Conservation (phyloP, 2,797 vertebrate genomes). For the Sus cebifrons region DNA sequence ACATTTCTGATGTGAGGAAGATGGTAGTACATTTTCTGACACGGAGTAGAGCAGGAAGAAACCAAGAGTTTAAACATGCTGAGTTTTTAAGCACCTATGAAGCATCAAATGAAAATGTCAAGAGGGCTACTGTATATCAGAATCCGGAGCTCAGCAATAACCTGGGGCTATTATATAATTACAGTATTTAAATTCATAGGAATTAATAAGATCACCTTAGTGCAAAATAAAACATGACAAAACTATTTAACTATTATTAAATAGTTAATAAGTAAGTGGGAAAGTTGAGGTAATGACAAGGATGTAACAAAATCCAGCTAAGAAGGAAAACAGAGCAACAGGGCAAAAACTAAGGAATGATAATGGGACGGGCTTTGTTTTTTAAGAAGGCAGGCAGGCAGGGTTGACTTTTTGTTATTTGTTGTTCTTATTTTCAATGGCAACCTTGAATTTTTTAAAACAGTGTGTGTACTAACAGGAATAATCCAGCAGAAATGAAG, state of each 20-base stretch:
- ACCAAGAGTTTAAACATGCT: conserved; percentile 24
- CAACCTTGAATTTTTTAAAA: not conserved
- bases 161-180: not conserved
- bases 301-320: conserved; percentile 41
- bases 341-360: conserved; percentile 16
- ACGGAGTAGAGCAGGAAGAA: conserved; percentile 6
- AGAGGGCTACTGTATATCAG: not conserved
- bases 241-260: not conserved
- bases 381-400: not conserved
- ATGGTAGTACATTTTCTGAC: not conserved
- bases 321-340: not conserved
- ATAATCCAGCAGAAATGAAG: not conserved
- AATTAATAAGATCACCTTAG: conserved; percentile 50
- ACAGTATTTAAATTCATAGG: not conserved
- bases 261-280: not conserved
- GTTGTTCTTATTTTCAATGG: conserved; percentile 23
- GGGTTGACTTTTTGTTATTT: not conserved
- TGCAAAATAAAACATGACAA: conserved; percentile 1
- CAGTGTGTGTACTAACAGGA: not conserved
- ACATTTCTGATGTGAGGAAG: conserved; percentile 26
- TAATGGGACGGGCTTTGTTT: not conserved
- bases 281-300: not conserved
- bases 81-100: conserved; percentile 1
- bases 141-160: conserved; percentile 19
- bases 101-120: not conserved